Percentiles rank a stretch among this genome's conserved stretches.
phyloP scores from a whole-genome alignment of 2,888 invertebrate species.

The Gari tellinella region DNA sequence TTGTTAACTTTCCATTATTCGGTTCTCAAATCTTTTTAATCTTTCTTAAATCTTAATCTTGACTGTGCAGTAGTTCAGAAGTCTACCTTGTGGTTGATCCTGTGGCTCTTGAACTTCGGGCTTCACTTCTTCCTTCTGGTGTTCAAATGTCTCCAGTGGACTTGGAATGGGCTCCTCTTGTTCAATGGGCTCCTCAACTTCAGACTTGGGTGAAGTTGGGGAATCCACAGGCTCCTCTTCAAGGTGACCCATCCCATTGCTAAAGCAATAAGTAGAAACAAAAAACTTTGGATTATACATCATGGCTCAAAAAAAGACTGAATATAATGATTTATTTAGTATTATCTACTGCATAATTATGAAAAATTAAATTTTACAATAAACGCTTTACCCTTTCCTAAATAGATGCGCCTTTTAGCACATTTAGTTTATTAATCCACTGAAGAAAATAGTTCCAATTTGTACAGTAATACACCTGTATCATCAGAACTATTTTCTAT shows the following conservation, averaged over 20 bases:
- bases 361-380: not conserved
- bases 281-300: not conserved
- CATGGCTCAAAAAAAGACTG: not conserved
- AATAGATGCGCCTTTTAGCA: too few relatives aligned
- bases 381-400: not conserved
- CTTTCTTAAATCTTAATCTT: too few relatives aligned
- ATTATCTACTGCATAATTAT: not conserved
- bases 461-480: too few relatives aligned
- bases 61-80: too few relatives aligned
- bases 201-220: constrained; percentile 61
- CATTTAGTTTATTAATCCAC: too few relatives aligned
- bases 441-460: too few relatives aligned
- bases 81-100: constrained; percentile 41
- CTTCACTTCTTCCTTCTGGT: constrained; percentile 59
- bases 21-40: too few relatives aligned
- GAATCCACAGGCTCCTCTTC: constrained; percentile 77
- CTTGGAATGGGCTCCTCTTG: constrained; percentile 43
- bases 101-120: constrained; percentile 79
- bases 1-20: too few relatives aligned
- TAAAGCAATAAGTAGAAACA: constrained; percentile 30
- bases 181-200: constrained; percentile 59
- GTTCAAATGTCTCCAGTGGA: constrained; percentile 47
- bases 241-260: constrained; percentile 78
- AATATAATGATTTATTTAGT: not conserved
- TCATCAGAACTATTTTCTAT: too few relatives aligned